A percentile compares a stretch with the other conserved stretches of the same genome.
Evolutionary conservation across 2,797 vertebrate species (phyloP).

Genomic region (Dermochelys coriacea): DNA sequence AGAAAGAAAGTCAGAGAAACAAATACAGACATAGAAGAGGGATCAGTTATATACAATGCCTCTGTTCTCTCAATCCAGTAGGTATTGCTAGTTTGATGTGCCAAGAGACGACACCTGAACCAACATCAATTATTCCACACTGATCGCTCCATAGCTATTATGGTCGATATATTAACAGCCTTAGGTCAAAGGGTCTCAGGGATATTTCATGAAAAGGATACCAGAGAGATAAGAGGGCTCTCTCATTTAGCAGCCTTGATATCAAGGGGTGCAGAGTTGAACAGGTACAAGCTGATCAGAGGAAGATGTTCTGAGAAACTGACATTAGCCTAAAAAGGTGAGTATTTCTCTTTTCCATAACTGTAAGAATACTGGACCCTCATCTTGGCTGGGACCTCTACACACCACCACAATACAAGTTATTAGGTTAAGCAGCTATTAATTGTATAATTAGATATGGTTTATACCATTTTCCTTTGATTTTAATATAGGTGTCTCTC

Average conservation of each 20-base stretch:
- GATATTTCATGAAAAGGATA: neutral
- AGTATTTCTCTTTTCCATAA: neutral
- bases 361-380: neutral
- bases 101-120: neutral
- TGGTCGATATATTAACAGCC: neutral
- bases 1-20: neutral
- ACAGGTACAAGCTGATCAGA: neutral
- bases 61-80: neutral
- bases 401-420: fast-evolving
- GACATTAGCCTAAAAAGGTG: neutral
- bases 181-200: no score
- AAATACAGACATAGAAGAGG: neutral
- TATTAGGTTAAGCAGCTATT: neutral
- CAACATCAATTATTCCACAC: neutral
- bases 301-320: no score
- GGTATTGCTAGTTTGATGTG: neutral
- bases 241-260: neutral
- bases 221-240: neutral
- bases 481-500: neutral
- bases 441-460: neutral
- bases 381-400: neutral
- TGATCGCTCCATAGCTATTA: no score
- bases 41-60: neutral
- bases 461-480: neutral
- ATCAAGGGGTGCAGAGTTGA: neutral